phyloP scores from a whole-genome alignment of 2,888 invertebrate genomes.

The Megalurothrips usitatus region DNA sequence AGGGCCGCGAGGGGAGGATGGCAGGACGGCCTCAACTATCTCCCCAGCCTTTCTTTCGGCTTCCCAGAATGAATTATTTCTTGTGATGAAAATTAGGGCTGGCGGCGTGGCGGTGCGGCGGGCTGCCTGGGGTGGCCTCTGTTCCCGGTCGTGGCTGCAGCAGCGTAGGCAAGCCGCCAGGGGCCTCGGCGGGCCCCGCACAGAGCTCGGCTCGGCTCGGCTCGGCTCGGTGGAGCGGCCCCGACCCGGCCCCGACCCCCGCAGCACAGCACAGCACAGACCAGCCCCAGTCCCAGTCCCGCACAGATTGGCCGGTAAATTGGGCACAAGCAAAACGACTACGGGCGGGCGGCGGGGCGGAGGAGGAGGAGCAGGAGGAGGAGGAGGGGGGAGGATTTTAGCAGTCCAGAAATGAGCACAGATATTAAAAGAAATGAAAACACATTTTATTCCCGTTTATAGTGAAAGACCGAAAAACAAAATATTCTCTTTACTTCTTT shows the following conservation, averaged over 20 bases:
- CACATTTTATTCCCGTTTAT: not conserved
- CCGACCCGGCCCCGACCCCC: too few relatives aligned
- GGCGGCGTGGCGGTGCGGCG: not conserved
- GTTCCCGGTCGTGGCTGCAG: too few relatives aligned
- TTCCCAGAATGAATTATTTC: not conserved
- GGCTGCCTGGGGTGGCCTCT: too few relatives aligned
- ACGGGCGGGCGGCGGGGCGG: too few relatives aligned
- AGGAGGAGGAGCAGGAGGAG: not conserved
- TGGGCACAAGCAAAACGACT: too few relatives aligned
- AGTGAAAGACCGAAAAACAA: not conserved
- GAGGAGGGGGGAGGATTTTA: not conserved
- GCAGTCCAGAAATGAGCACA: not conserved
- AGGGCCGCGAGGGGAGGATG: not conserved
- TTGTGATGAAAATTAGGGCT: slow-evolving; percentile 9
- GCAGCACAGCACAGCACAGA: too few relatives aligned
- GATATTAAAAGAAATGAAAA: not conserved
- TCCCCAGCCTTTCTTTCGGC: not conserved
- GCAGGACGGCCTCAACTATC: not conserved
- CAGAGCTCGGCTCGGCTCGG: too few relatives aligned
- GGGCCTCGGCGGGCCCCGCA: too few relatives aligned
- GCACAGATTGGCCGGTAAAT: too few relatives aligned
- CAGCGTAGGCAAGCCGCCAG: too few relatives aligned
- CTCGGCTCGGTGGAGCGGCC: too few relatives aligned
- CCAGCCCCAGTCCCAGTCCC: too few relatives aligned
- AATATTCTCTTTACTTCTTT: not conserved